phyloP scores from a whole-genome alignment of 1,140 invertebrate genomes.

The Episyrphus balteatus region DNA sequence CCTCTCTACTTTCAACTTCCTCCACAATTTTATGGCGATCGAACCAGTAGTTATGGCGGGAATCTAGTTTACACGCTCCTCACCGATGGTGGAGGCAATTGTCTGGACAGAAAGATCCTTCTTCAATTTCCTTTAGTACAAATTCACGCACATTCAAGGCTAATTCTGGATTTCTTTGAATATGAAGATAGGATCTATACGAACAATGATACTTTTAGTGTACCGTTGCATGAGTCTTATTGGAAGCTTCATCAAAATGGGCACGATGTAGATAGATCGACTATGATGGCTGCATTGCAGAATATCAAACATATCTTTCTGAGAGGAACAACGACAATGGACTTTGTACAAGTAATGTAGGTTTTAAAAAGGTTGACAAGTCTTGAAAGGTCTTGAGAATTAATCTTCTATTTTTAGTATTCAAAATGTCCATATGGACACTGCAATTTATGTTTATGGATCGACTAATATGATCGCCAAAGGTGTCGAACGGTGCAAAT shows the following conservation, averaged over 20 bases:
- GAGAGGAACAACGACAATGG: conserved; percentile 58
- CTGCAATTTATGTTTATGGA: conserved; percentile 54
- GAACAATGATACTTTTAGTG: conserved; percentile 24
- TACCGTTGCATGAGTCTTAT: conserved; percentile 47
- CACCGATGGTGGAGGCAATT: conserved; percentile 51
- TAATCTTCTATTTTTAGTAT: conserved; percentile 12
- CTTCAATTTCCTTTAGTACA: conserved; percentile 67
- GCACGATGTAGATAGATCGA: conserved; percentile 47
- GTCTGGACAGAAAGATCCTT: conserved; percentile 42
- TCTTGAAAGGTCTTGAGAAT: neutral
- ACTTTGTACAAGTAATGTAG: conserved; percentile 51
- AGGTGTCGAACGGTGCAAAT: conserved; percentile 83
- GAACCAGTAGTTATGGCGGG: conserved; percentile 86
- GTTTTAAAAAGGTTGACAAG: conserved; percentile 25
- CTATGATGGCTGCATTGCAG: conserved; percentile 82
- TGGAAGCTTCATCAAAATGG: conserved; percentile 38
- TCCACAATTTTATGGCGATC: conserved; percentile 71
- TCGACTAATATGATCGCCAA: conserved; percentile 51
- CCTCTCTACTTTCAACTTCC: conserved; percentile 84
- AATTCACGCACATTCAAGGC: conserved; percentile 64
- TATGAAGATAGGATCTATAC: conserved; percentile 25
- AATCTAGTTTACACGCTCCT: conserved; percentile 67
- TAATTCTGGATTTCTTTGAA: conserved; percentile 70
- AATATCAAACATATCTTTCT: conserved; percentile 72
- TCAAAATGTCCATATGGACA: conserved; percentile 65